Evolutionary conservation across 2,113 vertebrate species (phyloP).

Genomic region (Pagrus major): DNA sequence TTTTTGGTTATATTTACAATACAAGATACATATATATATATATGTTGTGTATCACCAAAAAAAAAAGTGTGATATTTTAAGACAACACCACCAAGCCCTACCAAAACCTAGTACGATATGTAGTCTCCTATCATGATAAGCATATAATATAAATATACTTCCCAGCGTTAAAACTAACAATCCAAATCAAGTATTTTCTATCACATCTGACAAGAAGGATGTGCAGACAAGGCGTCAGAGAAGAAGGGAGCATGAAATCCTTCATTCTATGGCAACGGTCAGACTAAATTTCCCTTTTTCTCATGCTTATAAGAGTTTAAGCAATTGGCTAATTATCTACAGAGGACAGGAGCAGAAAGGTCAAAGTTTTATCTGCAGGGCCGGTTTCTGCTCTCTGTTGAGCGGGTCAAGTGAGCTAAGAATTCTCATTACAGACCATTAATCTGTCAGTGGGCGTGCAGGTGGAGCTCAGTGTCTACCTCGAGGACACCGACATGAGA

Average conservation of each 20-base stretch:
- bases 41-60: too few relatives aligned
- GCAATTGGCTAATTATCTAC: conserved; percentile 56
- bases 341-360: conserved; percentile 39
- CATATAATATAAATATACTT: too few relatives aligned
- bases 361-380: conserved; percentile 60
- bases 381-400: conserved; percentile 11
- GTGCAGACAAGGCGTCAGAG: background rate
- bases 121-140: too few relatives aligned
- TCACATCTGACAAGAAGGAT: background rate
- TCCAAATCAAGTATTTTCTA: background rate
- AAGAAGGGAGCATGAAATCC: background rate
- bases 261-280: conserved; percentile 3
- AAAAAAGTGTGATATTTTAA: too few relatives aligned
- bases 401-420: conserved; percentile 32
- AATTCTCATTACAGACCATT: conserved; percentile 53
- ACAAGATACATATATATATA: too few relatives aligned
- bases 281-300: conserved; percentile 21
- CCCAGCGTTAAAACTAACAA: too few relatives aligned
- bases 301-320: conserved; percentile 36
- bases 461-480: background rate
- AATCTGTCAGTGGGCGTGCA: background rate
- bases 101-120: too few relatives aligned
- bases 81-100: too few relatives aligned
- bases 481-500: conserved; percentile 3
- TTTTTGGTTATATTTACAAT: too few relatives aligned